Evolutionary conservation across 2,888 invertebrate species (phyloP), one percentile per base, ranked within the genome.

Genomic region (Troides helena): DNA sequence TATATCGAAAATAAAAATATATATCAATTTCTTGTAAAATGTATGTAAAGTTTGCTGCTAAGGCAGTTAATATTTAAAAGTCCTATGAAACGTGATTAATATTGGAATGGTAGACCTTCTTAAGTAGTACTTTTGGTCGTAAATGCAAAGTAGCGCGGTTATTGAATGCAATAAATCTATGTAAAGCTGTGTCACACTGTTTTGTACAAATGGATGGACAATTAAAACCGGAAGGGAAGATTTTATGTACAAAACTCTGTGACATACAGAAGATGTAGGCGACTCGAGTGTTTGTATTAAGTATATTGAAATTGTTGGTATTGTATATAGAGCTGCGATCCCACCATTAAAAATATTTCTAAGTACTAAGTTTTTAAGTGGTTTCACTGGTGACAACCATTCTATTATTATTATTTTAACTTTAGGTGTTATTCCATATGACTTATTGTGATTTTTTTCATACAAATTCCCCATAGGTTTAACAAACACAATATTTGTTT

Each of bases 271-370:
- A 77, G 84, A 78, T 79, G 85, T 90, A 90, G 89, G 89, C 80
- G 88, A 89, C 88, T 90, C 86, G 90, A 89, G 87, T 89, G 90
- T 89, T 89, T 88, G 88, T 88, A 80, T 86, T 87, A 86, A 88
- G 87, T 90, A 85, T 89, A 88, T 85, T 87, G 82, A 87, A 89
- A 85, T 85, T 86, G 89, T 89, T 85, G 89, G 90, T 90, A 88
- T 88, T 91, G 90, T 92, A 91, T 87, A 91, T 92, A 92, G 86
- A 92, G 86, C 86, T 92, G 88, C 86, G 88, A 92, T 91, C 92
- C 92, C 92, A 92, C 92, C 92, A 92, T 91, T 87, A 84, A 85
- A 46, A 91, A 88, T 91, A 90, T 88, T 86, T 90, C 85, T 92
- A 90, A 90, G 90, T 89, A 88, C 86, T 91, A 90, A 87, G 86